A percentile compares a stretch with the other conserved stretches of the same genome.
These are phyloP conservation scores for Trichonephila clavipes DNA, from an alignment of 1,140 invertebrate species.

Conservation along the genomic window DNA sequence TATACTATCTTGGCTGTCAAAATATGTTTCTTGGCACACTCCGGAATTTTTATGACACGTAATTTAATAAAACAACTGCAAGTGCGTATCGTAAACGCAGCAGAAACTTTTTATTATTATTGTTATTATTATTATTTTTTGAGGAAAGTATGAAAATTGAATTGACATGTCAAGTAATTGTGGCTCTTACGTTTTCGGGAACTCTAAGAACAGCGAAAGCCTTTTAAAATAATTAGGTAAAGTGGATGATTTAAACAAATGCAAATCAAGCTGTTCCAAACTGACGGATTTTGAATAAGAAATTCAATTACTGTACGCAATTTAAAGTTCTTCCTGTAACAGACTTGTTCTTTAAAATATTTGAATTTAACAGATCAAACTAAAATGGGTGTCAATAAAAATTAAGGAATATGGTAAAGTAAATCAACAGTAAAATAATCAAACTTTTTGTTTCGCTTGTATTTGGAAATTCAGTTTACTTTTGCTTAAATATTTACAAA, in stretches of 20 bases:
- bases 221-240: slow-evolving; percentile 10
- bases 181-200: not conserved
- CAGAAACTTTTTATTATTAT: not conserved
- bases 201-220: not conserved
- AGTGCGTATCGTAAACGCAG: not conserved
- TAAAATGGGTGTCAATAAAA: too few relatives aligned
- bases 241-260: not conserved
- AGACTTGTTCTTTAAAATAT: not conserved
- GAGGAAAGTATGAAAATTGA: not conserved
- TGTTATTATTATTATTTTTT: not conserved
- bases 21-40: slow-evolving; percentile 5
- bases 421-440: too few relatives aligned
- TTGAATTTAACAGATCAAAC: too few relatives aligned
- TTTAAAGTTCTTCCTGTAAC: not conserved
- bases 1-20: slow-evolving; percentile 14
- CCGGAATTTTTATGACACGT: not conserved
- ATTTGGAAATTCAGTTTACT: too few relatives aligned
- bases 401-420: too few relatives aligned
- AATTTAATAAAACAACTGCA: slow-evolving; percentile 10
- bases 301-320: not conserved
- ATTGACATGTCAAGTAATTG: slow-evolving; percentile 19
- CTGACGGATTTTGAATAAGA: not conserved
- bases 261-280: not conserved
- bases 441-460: too few relatives aligned
- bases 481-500: too few relatives aligned